Evolutionary conservation across 2,113 vertebrate species (phyloP), one percentile per base, ranked within the genome.

Genomic region (Scomber scombrus): DNA sequence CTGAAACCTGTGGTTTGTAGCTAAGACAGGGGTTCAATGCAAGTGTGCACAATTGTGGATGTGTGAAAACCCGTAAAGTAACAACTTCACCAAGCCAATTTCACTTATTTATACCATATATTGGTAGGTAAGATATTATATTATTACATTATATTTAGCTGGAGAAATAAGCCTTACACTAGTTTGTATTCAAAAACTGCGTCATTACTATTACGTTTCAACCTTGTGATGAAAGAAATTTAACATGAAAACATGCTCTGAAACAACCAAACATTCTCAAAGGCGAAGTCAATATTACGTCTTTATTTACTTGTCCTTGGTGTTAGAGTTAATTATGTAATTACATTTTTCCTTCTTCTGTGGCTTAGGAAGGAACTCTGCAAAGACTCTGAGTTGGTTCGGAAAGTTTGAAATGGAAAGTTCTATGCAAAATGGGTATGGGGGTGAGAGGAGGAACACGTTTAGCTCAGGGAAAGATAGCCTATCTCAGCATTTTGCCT

Each of bases 1-100:
- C 12, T 23, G 83, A 81, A 88, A 81, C 86, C 60, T 86, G 86
- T 85, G 88, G 86, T 86, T 74, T 77, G 65, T 7, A 9, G 45
- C 23, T 43, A 21, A 85, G 49, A 63, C 71, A 50, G 47, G n/a
- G 19, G 66, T 29, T 11, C 8, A 4, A 29, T 19, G 54, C 16
- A 72, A 52, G 23, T 26, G 23, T n/a, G 26, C 63, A 45, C 34
- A 9, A 1, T 29, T 8, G 7, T 31, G 7, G 4, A 31, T 0
- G 13, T 62, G 54, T 82, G 7, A 73, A 77, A 75, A 55, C 40
- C 15, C 71, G 3, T 0, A 56, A 34, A 23, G 56, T 77, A 26
- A 64, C 11, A 63, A 18, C 9, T 0, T 49, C 9, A 21, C n/a
- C 13, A 62, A 43, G 11, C 3, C 0, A 64, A 49, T 63, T 11